Evolutionary conservation across 2,888 invertebrate species (phyloP).

Genomic region (Hypena proboscidalis): DNA sequence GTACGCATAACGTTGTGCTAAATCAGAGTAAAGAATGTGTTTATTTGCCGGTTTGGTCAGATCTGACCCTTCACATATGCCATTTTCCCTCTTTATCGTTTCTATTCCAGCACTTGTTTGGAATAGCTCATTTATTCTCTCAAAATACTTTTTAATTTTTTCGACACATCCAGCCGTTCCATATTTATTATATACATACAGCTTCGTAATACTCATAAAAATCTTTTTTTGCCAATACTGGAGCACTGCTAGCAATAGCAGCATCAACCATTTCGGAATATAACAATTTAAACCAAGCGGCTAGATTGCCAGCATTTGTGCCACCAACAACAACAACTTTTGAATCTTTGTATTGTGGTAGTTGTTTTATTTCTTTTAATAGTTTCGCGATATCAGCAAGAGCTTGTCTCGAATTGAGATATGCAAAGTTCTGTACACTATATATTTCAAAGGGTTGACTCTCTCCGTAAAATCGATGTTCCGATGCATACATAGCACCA

Average conservation of each 20-base stretch:
- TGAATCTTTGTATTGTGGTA: conserved; percentile 49
- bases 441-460: conserved; percentile 60
- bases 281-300: conserved; percentile 67
- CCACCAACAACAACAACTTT: conserved; percentile 70
- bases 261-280: conserved; percentile 68
- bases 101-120: conserved; percentile 56
- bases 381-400: conserved; percentile 64
- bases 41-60: not conserved
- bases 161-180: conserved; percentile 57
- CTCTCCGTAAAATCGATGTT: conserved; percentile 70
- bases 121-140: conserved; percentile 52
- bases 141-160: conserved; percentile 53
- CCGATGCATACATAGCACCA: conserved; percentile 63
- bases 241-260: conserved; percentile 46
- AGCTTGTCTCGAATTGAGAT: conserved; percentile 63
- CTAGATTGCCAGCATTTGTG: conserved; percentile 70
- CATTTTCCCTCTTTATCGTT: conserved; percentile 60
- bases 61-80: conserved; percentile 24
- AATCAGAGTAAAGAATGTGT: not conserved
- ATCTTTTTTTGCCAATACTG: conserved; percentile 68
- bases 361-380: conserved; percentile 53
- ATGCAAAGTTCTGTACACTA: conserved; percentile 55
- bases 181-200: conserved; percentile 62
- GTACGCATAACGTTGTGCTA: no score
- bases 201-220: conserved; percentile 69